Evolutionary conservation across 92 coral and sea anemone genomes (phyloP), one percentile per base, ranked within the genome.

Genomic region (Epizoanthus ramosus): DNA sequence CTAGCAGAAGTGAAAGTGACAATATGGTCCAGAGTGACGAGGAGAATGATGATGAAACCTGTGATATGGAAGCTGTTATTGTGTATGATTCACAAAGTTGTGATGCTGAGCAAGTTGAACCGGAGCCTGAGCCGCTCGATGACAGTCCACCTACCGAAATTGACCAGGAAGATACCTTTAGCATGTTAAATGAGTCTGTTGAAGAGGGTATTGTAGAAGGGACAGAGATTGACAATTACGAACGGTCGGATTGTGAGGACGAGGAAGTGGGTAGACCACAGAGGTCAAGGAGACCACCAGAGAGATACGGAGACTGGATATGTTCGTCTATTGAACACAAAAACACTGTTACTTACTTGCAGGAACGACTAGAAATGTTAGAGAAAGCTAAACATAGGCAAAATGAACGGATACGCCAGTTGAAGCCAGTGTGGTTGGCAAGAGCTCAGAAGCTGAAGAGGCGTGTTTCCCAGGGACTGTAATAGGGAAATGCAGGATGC

Each of bases 261-360:
- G 85, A 81, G 68, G 85, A 66, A 69, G 15, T 41, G 68, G 63
- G 37, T 19, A 69, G 80, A 57, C 85, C 85, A 66, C 80, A 70
- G 54, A 52, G 85, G 68, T 56, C 52, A 8, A 52, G 80, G 19
- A 67, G 17, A 28, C 37, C 59, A 31, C 84, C 84, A 64, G 73
- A 79, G 14, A 59, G 84, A 64, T 79, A 79, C 47, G 75, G 84
- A 79, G 84, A 79, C 21, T 79, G 84, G 84, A 61, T 59, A 47
- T 61, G 63, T 61, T 17, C 75, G 15, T 28, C 77, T 39, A 53
- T 68, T 69, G 85, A 79, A 65, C 70, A 33, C 35, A 21, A 61
- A 4, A 41, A 79, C 70, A 61, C 72, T 79, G 83, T 79, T 47
- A 65, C 69, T 3, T 61, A 71, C 57, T 65, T 79, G 72, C 21